Conservation (phyloP, 2,888 invertebrate species). For the Parelbella ahira region DNA sequence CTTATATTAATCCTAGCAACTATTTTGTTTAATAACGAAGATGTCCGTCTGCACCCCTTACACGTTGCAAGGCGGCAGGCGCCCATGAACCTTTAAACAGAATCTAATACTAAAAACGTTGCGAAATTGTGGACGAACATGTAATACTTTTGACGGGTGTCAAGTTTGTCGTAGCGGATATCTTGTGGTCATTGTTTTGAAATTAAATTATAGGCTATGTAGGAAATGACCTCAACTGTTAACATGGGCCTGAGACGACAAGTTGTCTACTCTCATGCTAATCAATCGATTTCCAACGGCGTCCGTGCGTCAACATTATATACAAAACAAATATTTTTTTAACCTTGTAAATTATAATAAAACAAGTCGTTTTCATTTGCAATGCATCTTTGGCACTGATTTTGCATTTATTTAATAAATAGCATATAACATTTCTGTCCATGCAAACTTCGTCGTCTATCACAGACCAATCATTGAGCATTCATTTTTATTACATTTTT, state of each 20-base stretch:
- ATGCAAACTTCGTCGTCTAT: slow-evolving; percentile 56
- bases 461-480: slow-evolving; percentile 75
- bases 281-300: slow-evolving; percentile 38
- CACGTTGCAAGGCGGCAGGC: no score
- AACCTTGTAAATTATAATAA: slow-evolving; percentile 28
- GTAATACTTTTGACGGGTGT: no score
- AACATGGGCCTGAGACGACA: slow-evolving; percentile 39
- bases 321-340: slow-evolving; percentile 25
- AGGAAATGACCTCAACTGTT: slow-evolving; percentile 57
- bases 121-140: no score
- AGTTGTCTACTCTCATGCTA: slow-evolving; percentile 40
- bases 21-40: no score
- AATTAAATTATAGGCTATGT: slow-evolving; percentile 38
- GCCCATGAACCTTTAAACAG: no score
- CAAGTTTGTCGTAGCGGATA: no score
- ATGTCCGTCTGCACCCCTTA: no score
- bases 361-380: slow-evolving; percentile 42
- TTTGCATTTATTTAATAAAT: slow-evolving; percentile 67
- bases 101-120: no score
- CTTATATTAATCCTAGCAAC: no score
- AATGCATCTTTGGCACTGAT: slow-evolving; percentile 77
- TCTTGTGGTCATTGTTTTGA: slow-evolving; percentile 31
- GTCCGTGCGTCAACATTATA: slow-evolving; percentile 32
- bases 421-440: slow-evolving; percentile 54
- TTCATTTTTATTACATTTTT: slow-evolving; percentile 62